Evolutionary conservation across 2,113 vertebrate genomes (phyloP), one percentile per base, ranked within the genome.

Genomic region (Bubo bubo): DNA sequence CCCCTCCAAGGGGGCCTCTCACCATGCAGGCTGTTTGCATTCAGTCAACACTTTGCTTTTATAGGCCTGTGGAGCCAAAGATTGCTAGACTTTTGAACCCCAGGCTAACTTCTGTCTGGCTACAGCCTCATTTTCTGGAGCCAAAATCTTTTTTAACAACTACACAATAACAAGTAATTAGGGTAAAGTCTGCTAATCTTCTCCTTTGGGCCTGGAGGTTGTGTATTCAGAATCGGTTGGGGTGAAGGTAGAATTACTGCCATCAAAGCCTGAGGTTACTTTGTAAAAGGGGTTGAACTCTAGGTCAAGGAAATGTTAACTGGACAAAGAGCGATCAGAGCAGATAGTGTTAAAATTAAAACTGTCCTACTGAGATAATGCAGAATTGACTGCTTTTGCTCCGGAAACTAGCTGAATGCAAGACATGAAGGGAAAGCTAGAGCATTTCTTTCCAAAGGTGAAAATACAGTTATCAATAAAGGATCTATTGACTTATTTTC

Each of bases 301-400:
- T 45, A 96, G 98, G 98, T 98, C 98, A 98, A 97, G 87, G 98
- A 98, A 98, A 98, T 98, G 96, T 97, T 98, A 98, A 98, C 98
- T 97, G 96, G 94, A 98, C 97, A 93, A 93, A 96, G 97, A 97
- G 97, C 97, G 90, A 95, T 97, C 91, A 70, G 86, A 93, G 89
- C 92, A 98, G 98, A 98, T 97, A 98, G 94, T 74, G 91, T 97
- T 98, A 97, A 98, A 72, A 96, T 98, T 95, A 96, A 96, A 97
- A 91, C 80, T 64, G 77, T 84, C 91, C 58, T 60, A 72, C 83
- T 93, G 94, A 95, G 93, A 96, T 84, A 92, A 70, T 93, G 91
- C 95, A 93, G 93, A 94, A 94, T 88, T 95, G 88, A 90, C 86
- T 91, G 91, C 24, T 93, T 88, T 87, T 93, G 45, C 79, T 87